A percentile compares a stretch with the other conserved stretches of the same genome.
Evolutionary conservation across 92 coral and sea anemone genomes (phyloP).

Genomic region (Phenganax subtilis): DNA sequence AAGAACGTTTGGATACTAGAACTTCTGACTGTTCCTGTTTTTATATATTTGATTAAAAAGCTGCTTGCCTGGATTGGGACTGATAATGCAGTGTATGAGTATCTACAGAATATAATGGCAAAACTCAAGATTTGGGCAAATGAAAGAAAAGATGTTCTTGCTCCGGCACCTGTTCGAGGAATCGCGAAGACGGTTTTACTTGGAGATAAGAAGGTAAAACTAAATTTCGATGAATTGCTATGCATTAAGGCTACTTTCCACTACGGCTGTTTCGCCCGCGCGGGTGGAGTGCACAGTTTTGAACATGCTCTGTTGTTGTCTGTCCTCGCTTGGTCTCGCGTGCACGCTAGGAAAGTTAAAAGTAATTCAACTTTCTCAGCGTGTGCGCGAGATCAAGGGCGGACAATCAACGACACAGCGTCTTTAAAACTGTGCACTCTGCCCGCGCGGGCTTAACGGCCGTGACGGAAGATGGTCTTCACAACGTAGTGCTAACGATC

Average conservation of each 20-base stretch:
- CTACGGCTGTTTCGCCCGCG: no score
- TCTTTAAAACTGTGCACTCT: no score
- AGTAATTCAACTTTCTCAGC: no score
- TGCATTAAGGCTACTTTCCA: background rate
- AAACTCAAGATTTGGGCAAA: slow-evolving; percentile 63
- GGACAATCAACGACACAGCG: no score
- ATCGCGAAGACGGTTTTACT: slow-evolving; percentile 69
- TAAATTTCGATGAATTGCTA: background rate
- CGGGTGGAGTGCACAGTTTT: no score
- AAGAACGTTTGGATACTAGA: slow-evolving; percentile 69
- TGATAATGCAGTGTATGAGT: slow-evolving; percentile 56
- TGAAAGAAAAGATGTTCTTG: slow-evolving; percentile 70
- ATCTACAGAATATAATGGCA: slow-evolving; percentile 38
- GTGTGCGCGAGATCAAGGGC: no score
- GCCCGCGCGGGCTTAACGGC: no score
- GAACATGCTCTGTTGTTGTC: no score
- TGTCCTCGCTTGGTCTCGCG: no score
- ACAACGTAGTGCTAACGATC: no score
- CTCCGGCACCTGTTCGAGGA: slow-evolving; percentile 86
- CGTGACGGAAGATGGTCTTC: no score
- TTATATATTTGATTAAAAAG: slow-evolving; percentile 63
- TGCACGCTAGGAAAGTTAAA: no score
- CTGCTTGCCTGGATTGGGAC: slow-evolving; percentile 58
- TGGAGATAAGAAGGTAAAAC: slow-evolving; percentile 72
- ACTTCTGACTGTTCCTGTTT: slow-evolving; percentile 71